Percentiles rank a stretch among this genome's conserved stretches.
phyloP scores from a whole-genome alignment of 2,888 invertebrate species.

The Myathropa florea region DNA sequence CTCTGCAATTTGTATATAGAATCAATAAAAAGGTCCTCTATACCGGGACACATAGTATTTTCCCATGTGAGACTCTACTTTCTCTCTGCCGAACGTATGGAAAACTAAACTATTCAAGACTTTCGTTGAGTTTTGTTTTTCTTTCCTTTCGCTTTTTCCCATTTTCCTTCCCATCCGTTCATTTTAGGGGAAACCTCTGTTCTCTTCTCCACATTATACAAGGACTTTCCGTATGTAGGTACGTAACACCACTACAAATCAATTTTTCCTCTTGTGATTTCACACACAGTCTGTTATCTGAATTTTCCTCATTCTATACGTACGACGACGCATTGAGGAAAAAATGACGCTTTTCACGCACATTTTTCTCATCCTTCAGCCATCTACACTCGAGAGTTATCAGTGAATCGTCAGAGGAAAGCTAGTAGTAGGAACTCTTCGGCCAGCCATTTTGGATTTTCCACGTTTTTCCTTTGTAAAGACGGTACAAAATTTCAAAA shows the following conservation, averaged over 20 bases:
- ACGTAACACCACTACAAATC: slow-evolving; percentile 53
- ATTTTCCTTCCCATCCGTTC: slow-evolving; percentile 3
- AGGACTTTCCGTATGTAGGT: slow-evolving; percentile 41
- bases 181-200: slow-evolving; percentile 46
- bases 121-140: slow-evolving; percentile 67
- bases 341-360: slow-evolving; percentile 51
- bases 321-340: slow-evolving; percentile 37
- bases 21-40: slow-evolving; percentile 62
- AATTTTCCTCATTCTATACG: slow-evolving; percentile 48
- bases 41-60: slow-evolving; percentile 41
- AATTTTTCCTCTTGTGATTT: slow-evolving; percentile 48
- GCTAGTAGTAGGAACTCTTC: slow-evolving; percentile 53
- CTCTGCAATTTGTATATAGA: slow-evolving; percentile 25
- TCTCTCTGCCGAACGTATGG: slow-evolving; percentile 37
- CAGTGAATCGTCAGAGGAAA: slow-evolving; percentile 60
- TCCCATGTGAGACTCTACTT: slow-evolving; percentile 46
- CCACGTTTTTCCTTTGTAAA: slow-evolving; percentile 55
- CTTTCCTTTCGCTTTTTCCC: slow-evolving; percentile 26
- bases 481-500: slow-evolving; percentile 8
- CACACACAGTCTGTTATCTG: slow-evolving; percentile 40
- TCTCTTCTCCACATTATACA: slow-evolving; percentile 31
- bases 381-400: slow-evolving; percentile 52
- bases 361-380: slow-evolving; percentile 56
- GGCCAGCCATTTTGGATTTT: slow-evolving; percentile 70
- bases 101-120: slow-evolving; percentile 65